Evolutionary conservation across 1,140 invertebrate genomes (phyloP).

Genomic region (Caenorhabditis inopinata): DNA sequence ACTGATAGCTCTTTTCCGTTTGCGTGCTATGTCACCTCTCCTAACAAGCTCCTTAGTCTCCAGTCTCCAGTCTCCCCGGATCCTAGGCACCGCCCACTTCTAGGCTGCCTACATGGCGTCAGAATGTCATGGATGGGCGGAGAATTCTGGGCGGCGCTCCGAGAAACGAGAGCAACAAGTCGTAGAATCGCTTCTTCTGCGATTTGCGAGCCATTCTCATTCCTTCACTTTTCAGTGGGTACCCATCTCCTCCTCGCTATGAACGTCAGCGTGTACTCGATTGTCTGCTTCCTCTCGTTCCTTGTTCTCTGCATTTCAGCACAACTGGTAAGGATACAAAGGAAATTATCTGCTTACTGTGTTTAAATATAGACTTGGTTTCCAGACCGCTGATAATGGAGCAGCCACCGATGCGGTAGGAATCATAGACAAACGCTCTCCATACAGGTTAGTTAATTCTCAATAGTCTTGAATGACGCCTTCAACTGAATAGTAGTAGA

Average conservation of each 20-base stretch:
- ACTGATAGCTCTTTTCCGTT: not conserved
- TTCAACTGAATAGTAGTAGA: too few relatives aligned
- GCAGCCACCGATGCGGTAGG: not conserved
- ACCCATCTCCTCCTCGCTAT: conserved; percentile 24
- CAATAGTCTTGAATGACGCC: too few relatives aligned
- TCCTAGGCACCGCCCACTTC: too few relatives aligned
- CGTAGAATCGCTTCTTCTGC: too few relatives aligned
- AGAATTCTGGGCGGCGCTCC: too few relatives aligned
- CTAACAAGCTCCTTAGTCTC: too few relatives aligned
- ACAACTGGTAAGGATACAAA: conserved; percentile 32
- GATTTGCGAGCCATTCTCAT: too few relatives aligned
- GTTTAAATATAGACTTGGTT: not conserved
- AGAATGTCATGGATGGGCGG: too few relatives aligned
- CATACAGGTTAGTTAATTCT: conserved; percentile 15
- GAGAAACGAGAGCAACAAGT: too few relatives aligned
- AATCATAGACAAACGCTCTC: conserved; percentile 30
- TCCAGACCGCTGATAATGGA: not conserved
- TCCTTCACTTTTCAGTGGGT: not conserved
- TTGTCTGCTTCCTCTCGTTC: conserved; percentile 19
- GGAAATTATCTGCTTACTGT: not conserved
- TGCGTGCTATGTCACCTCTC: conserved; percentile 1
- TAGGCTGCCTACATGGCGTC: too few relatives aligned
- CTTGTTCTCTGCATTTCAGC: conserved; percentile 27
- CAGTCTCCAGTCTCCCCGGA: too few relatives aligned
- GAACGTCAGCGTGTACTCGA: conserved; percentile 20